Conservation (phyloP, 2,797 vertebrate genomes). For the Anas bernieri region DNA sequence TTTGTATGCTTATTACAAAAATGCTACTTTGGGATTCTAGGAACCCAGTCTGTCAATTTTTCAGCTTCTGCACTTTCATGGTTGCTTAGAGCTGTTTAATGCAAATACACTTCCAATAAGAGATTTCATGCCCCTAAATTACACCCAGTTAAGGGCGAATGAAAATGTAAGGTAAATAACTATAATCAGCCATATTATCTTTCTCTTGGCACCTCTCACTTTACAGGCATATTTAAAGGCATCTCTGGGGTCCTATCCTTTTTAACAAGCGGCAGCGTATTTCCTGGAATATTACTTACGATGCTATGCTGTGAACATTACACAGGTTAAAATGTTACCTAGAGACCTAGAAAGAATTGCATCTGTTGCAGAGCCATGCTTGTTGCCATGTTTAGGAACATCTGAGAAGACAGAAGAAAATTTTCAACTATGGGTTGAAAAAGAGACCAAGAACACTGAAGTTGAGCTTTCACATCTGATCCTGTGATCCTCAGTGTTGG, state of each 20-base stretch:
- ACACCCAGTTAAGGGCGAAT: conserved; percentile 86
- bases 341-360: conserved; percentile 78
- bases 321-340: conserved; percentile 85
- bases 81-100: conserved; percentile 87
- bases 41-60: conserved; percentile 85
- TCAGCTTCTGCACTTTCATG: conserved; percentile 85
- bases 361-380: conserved; percentile 70
- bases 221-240: conserved; percentile 85
- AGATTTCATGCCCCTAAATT: conserved; percentile 88
- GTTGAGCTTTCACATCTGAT: conserved; percentile 29
- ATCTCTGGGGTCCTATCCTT: conserved; percentile 85
- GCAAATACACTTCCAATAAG: conserved; percentile 87
- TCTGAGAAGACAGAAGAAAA: conserved; percentile 70
- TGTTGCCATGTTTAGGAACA: conserved; percentile 67
- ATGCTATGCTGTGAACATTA: conserved; percentile 79
- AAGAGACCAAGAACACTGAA: conserved; percentile 56
- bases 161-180: conserved; percentile 89
- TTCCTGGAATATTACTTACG: conserved; percentile 83
- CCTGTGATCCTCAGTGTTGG: conserved; percentile 29
- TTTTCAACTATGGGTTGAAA: conserved; percentile 53
- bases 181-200: conserved; percentile 88
- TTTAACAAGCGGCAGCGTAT: conserved; percentile 81
- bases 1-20: conserved; percentile 86
- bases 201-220: conserved; percentile 85
- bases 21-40: conserved; percentile 85